Evolutionary conservation across 1,140 invertebrate genomes (phyloP), one percentile per base, ranked within the genome.

Genomic region (Megathymus violae): DNA sequence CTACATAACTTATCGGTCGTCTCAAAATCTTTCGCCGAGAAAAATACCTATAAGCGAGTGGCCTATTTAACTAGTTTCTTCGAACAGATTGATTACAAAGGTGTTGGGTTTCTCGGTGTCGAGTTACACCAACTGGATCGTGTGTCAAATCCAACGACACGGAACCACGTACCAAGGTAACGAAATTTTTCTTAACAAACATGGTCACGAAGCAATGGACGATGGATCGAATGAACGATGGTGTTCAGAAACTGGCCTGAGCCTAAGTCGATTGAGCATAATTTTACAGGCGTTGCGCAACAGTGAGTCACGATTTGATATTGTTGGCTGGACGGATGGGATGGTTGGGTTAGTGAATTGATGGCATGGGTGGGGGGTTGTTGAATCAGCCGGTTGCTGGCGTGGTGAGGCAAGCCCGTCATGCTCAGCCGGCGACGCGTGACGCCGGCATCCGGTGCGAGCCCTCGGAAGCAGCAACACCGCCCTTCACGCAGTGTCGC

Each of bases 371-470:
- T n/a, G 48, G 47, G 14, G 62, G 43, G 22, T 61, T 50, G 68
- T 71, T 54, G 48, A 71, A 73, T 66, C 59, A 58, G 76, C 66
- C 69, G 74, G 69, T 73, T n/a, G n/a, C n/a, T 71, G 54, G 59
- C 59, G 68, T 60, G 58, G 76, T 88, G 82, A 82, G 74, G 84
- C 78, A 85, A 85, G 73, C 69, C 58, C 78, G 82, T 84, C 81
- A 82, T 71, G 83, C 80, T 66, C 68, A 71, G 62, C 47, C 76
- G 78, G 63, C 82, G 81, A 71, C 64, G 85, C 85, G 82, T 86
- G 83, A 85, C 85, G 75, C 43, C 63, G 17, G 71, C 76, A 82
- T 85, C 82, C 80, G 81, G 76, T 60, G 65, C 38, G 66, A 66
- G 68, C 83, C 79, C 76, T 79, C 79, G 78, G 80, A 81, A 82